Evolutionary conservation across 2,888 invertebrate species (phyloP), one percentile per base, ranked within the genome.

Genomic region (Beris morrisii): DNA sequence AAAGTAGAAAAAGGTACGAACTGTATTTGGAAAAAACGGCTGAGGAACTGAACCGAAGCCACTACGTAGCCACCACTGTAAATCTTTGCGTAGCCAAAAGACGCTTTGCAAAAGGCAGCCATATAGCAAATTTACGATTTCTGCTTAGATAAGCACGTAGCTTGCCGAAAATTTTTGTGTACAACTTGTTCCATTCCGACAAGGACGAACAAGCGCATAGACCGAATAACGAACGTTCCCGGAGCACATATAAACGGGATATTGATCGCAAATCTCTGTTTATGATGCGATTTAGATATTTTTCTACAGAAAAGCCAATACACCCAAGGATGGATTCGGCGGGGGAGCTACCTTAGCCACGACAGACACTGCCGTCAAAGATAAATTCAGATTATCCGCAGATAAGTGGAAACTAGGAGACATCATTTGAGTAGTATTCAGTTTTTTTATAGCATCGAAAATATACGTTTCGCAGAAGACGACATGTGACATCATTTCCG

Each of bases 211-310:
- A 12, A 15, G 48, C 12, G 12, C 6, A n/a, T 48, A 6, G 7
- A 38, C 5, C 38, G 9, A 38, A 38, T 38, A 38, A 38, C 7
- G 38, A 38, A 9, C 38, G 38, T 9, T 48, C 48, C 15, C 6
- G 48, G 48, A 15, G n/a, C 15, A 48, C 11, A 38, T 12, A 44
- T 63, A 52, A 63, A 63, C 43, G 32, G 44, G 30, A 43, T 63
- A 63, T 63, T 63, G 63, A 63, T 63, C 52, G 52, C 32, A 52
- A 63, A 52, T 63, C 43, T 44, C 63, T 63, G 63, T 63, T 63
- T 63, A 44, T 63, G 63, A 63, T 53, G 30, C 45, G 58, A 58
- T 58, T 58, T 46, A 58, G 58, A 46, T 58, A 52, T 53, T 52
- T 43, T 44, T 31, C 7, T 31, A 48, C 38, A 63, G 38, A 22